phyloP scores from a whole-genome alignment of 2,797 vertebrate species.

The Apogon talboti region DNA sequence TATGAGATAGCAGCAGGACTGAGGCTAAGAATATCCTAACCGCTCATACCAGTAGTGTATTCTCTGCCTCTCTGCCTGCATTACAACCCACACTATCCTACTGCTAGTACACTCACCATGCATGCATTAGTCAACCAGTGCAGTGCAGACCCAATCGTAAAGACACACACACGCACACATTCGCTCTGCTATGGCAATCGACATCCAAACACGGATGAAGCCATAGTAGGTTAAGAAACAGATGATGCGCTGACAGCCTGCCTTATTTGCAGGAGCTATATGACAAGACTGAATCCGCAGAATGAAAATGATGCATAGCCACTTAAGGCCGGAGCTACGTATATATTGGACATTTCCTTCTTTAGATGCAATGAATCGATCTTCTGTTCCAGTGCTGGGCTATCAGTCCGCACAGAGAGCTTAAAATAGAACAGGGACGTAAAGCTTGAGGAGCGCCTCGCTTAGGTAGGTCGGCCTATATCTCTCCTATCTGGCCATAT shows the following conservation, averaged over 20 bases:
- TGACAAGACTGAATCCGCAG: constrained; percentile 49
- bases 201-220: constrained; percentile 48
- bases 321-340: constrained; percentile 62
- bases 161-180: constrained; percentile 27
- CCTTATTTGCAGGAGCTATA: constrained; percentile 42
- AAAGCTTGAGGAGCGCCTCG: constrained; percentile 69
- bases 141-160: constrained; percentile 44
- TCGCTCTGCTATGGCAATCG: constrained; percentile 26
- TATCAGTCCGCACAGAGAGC: constrained; percentile 72
- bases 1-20: constrained; percentile 4
- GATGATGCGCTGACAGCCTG: constrained; percentile 57
- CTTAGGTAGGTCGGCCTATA: constrained; percentile 70
- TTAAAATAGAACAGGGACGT: constrained; percentile 82
- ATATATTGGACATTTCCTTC: constrained; percentile 78
- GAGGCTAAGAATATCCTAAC: constrained; percentile 24
- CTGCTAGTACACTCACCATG: constrained; percentile 59
- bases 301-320: constrained; percentile 71
- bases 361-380: constrained; percentile 83
- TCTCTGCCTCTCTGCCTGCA: constrained; percentile 53
- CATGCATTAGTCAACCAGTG: constrained; percentile 68
- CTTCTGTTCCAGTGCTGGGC: constrained; percentile 70
- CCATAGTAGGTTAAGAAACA: constrained; percentile 36
- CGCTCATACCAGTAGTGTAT: constrained; percentile 31
- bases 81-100: constrained; percentile 69
- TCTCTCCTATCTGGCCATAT: constrained; percentile 41